Percentiles rank a stretch among this genome's conserved stretches.
Evolutionary conservation across 2,113 vertebrate species (phyloP).

Genomic region (Phylloscopus whistleri): DNA sequence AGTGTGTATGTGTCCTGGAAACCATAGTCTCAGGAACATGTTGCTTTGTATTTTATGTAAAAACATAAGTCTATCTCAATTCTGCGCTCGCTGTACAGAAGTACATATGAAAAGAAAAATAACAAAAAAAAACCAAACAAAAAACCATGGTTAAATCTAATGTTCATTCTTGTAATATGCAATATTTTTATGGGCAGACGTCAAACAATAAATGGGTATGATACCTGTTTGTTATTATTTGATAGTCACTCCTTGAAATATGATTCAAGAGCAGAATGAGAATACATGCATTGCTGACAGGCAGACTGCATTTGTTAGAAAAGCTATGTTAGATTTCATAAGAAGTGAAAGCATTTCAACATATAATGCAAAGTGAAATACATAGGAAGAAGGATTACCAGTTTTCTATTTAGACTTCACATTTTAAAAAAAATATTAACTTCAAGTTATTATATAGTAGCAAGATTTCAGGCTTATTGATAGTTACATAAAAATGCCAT

Average conservation of each 20-base stretch:
- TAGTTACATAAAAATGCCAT: neutral
- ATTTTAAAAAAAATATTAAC: neutral
- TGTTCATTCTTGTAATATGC: neutral
- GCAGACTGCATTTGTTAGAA: neutral
- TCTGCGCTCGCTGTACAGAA: neutral
- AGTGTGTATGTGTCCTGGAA: neutral
- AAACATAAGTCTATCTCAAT: fast-evolving
- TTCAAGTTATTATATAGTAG: neutral
- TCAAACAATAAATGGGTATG: neutral
- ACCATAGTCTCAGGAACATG: neutral
- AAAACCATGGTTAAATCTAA: neutral
- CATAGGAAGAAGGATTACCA: neutral
- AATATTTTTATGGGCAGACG: neutral
- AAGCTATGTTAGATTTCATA: neutral
- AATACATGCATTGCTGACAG: neutral
- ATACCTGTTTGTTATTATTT: neutral
- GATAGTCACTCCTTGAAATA: neutral
- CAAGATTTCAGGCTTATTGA: neutral
- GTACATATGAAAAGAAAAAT: neutral
- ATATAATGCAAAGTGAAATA: neutral
- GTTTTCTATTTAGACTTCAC: neutral
- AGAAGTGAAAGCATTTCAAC: neutral
- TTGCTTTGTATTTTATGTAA: neutral
- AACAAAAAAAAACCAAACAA: neutral
- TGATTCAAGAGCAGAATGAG: neutral